A percentile compares a stretch with the other conserved stretches of the same genome.
Evolutionary conservation across 2,113 vertebrate genomes (phyloP).

Genomic region (Ramphastos sulfuratus): DNA sequence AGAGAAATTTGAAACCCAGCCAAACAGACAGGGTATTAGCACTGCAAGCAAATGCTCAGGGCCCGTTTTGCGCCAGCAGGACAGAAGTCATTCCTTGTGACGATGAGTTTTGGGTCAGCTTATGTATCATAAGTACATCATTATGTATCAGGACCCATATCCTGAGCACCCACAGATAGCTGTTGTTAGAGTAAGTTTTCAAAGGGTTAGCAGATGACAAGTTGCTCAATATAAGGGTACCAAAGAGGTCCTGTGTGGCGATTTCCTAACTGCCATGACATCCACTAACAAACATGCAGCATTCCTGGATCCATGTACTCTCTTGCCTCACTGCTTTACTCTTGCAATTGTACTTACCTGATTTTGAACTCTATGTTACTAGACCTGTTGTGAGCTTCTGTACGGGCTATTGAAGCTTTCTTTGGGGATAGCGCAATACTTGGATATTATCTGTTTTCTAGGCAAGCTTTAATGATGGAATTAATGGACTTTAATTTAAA

Average conservation of each 20-base stretch:
- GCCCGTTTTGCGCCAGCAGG: no score
- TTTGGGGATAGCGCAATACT: fast-evolving
- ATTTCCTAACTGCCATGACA: background rate
- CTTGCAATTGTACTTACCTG: fast-evolving
- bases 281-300: fast-evolving
- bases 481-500: fast-evolving
- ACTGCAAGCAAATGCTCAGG: no score
- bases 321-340: fast-evolving
- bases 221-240: background rate
- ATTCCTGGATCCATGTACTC: fast-evolving
- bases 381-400: background rate
- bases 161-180: fast-evolving
- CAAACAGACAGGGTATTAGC: no score
- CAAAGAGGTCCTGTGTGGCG: fast-evolving
- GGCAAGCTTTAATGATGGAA: background rate
- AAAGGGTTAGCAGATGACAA: background rate
- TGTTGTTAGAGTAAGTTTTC: no score
- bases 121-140: no score
- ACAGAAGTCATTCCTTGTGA: fast-evolving
- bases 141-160: fast-evolving
- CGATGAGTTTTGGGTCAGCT: fast-evolving
- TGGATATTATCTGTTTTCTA: background rate
- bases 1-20: no score
- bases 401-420: fast-evolving
- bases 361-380: fast-evolving